Evolutionary conservation across 2,888 invertebrate genomes (phyloP).

Genomic region (Tenthredo notha): DNA sequence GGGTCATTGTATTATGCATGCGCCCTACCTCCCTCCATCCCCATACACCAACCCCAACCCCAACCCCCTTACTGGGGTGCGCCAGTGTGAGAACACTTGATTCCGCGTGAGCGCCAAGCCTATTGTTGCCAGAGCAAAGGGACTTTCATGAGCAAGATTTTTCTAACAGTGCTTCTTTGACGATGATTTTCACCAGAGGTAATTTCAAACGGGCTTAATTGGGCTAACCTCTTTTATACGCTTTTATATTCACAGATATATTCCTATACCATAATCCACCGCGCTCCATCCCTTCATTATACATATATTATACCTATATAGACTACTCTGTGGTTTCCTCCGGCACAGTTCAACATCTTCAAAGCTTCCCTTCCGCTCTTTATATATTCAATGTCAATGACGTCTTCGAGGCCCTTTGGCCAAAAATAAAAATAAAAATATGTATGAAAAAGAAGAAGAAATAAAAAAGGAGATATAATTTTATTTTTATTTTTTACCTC

Average conservation of each 20-base stretch:
- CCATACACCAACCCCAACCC: slow-evolving; percentile 58
- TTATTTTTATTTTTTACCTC: neutral
- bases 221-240: slow-evolving; percentile 24
- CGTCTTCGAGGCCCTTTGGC: neutral
- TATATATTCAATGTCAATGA: neutral
- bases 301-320: neutral
- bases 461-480: neutral
- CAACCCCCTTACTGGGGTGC: slow-evolving; percentile 62
- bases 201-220: slow-evolving; percentile 43
- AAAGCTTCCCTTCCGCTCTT: slow-evolving; percentile 3
- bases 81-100: slow-evolving; percentile 77
- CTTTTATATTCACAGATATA: slow-evolving; percentile 13
- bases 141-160: slow-evolving; percentile 54
- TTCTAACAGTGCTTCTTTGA: slow-evolving; percentile 50
- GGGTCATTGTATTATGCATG: slow-evolving; percentile 79
- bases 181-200: slow-evolving; percentile 48
- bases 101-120: slow-evolving; percentile 77
- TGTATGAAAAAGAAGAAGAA: slow-evolving; percentile 2
- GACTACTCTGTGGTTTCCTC: neutral
- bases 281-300: neutral
- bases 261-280: neutral
- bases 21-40: slow-evolving; percentile 68
- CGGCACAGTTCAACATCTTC: slow-evolving; percentile 3
- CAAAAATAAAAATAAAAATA: neutral
- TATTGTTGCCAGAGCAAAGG: slow-evolving; percentile 74